Evolutionary conservation across 2,797 vertebrate genomes (phyloP).

Genomic region (Pangasius mekongensis): DNA sequence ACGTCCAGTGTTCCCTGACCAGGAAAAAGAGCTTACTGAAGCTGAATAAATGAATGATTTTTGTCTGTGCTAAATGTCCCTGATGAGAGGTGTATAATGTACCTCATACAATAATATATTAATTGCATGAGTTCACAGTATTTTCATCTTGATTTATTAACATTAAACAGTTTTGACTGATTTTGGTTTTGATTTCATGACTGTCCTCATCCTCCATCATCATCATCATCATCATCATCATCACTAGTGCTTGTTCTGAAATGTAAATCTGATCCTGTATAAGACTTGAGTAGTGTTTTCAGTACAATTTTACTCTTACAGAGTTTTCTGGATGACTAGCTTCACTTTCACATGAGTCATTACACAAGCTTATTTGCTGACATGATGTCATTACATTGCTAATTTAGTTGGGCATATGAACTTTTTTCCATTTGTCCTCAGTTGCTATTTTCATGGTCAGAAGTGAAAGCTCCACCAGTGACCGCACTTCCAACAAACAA

Average conservation of each 20-base stretch:
- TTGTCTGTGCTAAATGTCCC: not conserved
- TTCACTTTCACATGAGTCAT: slow-evolving; percentile 28
- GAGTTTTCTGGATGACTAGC: not conserved
- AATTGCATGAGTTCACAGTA: not conserved
- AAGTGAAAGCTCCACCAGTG: not conserved
- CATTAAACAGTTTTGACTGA: not conserved
- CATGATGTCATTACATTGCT: slow-evolving; percentile 22
- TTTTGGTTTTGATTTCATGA: not conserved
- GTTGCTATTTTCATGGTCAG: not conserved
- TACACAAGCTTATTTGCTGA: slow-evolving; percentile 25
- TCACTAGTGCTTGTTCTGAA: not conserved
- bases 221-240: not conserved
- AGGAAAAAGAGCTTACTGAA: not conserved
- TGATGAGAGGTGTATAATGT: not conserved
- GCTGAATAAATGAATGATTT: not conserved
- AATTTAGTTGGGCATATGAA: not conserved
- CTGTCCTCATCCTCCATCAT: not conserved
- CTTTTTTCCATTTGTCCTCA: not conserved
- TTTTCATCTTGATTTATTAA: not conserved
- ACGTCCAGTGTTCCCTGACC: not conserved
- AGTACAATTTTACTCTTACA: not conserved
- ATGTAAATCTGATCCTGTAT: not conserved
- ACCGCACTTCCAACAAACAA: not conserved
- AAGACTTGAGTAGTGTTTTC: not conserved
- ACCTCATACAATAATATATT: not conserved